These are phyloP conservation scores for Brachionus rotundiformis DNA, from an alignment of 1,140 invertebrate species.

Conservation along the genomic window DNA sequence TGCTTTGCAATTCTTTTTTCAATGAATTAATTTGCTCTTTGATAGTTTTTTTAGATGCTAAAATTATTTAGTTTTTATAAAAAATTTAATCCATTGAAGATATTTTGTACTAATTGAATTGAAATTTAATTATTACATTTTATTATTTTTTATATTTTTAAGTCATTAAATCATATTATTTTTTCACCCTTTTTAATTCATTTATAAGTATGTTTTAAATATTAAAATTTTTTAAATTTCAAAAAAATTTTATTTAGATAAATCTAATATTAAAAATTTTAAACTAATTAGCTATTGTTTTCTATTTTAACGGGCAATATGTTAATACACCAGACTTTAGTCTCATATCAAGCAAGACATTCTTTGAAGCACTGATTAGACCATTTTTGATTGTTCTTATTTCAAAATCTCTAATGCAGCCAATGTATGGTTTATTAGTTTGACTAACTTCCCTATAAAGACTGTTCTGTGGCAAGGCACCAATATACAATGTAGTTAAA, in stretches of 20 bases:
- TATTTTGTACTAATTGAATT: no score
- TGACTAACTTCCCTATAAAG: slow-evolving; percentile 5
- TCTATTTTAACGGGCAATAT: slow-evolving; percentile 49
- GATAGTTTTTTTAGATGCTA: no score
- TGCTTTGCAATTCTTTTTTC: no score
- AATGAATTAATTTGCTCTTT: no score
- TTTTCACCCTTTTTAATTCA: no score
- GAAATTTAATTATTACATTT: no score
- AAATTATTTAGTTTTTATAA: no score
- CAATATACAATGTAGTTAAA: slow-evolving; percentile 22
- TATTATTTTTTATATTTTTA: no score
- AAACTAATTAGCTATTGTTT: not conserved
- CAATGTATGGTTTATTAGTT: slow-evolving; percentile 29
- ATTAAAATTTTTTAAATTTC: no score
- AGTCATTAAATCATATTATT: no score
- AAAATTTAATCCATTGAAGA: no score
- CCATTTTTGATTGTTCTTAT: not conserved
- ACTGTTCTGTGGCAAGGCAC: not conserved
- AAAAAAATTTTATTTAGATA: not conserved
- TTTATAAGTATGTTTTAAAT: no score
- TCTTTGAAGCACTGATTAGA: not conserved
- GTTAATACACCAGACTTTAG: slow-evolving; percentile 20
- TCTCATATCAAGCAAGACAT: slow-evolving; percentile 41
- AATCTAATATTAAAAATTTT: slow-evolving; percentile 2
- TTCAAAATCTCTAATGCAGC: slow-evolving; percentile 44